Evolutionary conservation across 2,888 invertebrate genomes (phyloP).

Genomic region (Athalia rosae): DNA sequence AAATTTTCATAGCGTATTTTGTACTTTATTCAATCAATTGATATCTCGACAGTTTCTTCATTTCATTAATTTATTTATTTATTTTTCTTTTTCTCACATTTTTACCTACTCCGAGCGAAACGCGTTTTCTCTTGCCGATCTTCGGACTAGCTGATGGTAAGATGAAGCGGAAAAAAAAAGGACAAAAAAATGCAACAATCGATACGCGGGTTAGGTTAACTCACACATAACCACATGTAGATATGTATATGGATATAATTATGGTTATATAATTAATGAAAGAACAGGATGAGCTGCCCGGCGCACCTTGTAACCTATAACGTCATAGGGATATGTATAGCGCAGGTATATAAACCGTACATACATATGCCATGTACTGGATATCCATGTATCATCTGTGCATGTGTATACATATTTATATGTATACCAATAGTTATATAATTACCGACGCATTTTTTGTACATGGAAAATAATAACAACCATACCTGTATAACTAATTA

Average conservation of each 20-base stretch:
- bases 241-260: slow-evolving; percentile 27
- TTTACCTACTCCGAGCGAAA: too few relatives aligned
- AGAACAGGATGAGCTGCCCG: slow-evolving; percentile 63
- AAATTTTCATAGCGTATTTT: too few relatives aligned
- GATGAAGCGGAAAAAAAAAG: not conserved
- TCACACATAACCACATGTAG: slow-evolving; percentile 2
- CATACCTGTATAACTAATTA: too few relatives aligned
- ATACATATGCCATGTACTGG: too few relatives aligned
- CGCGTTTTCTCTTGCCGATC: too few relatives aligned
- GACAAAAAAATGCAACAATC: not conserved
- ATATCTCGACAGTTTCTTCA: too few relatives aligned
- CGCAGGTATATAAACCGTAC: slow-evolving; percentile 61
- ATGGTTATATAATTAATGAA: slow-evolving; percentile 57
- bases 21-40: not conserved
- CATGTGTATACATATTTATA: too few relatives aligned
- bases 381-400: too few relatives aligned
- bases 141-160: too few relatives aligned
- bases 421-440: slow-evolving; percentile 54
- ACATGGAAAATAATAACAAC: too few relatives aligned
- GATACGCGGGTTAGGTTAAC: not conserved
- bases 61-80: too few relatives aligned
- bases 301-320: slow-evolving; percentile 61
- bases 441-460: slow-evolving; percentile 51
- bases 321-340: slow-evolving; percentile 65
- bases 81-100: too few relatives aligned